A percentile compares a stretch with the other conserved stretches of the same genome.
phyloP scores from a whole-genome alignment of 1,140 invertebrate genomes.

The Drosophila sturtevanti region DNA sequence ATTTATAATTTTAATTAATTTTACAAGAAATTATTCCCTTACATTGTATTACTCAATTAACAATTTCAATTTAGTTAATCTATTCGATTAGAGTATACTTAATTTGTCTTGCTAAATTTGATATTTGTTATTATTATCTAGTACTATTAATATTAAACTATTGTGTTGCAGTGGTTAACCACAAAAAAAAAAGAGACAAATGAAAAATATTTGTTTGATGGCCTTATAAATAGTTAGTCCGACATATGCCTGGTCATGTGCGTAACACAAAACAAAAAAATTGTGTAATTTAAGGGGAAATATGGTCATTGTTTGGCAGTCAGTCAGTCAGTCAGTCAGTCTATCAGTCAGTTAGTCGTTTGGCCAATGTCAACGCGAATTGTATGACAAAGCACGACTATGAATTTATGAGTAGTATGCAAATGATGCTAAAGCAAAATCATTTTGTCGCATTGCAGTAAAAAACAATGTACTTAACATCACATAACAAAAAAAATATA shows the following conservation, averaged over 20 bases:
- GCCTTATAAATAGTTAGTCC: constrained; percentile 1
- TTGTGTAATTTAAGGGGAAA: background rate
- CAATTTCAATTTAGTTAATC: too few relatives aligned
- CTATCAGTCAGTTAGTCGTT: background rate
- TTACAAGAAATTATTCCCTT: too few relatives aligned
- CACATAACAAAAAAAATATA: too few relatives aligned
- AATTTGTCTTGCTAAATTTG: background rate
- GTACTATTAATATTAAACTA: constrained; percentile 9
- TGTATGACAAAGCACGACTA: constrained; percentile 2
- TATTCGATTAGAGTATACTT: background rate
- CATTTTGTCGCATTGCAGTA: constrained; percentile 3
- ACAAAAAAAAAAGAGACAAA: constrained; percentile 30
- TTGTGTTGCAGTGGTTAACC: constrained; percentile 36
- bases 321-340: background rate
- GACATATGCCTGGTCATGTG: constrained; percentile 21
- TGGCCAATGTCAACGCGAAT: background rate
- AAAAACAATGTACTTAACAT: background rate
- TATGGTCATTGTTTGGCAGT: background rate
- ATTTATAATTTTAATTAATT: too few relatives aligned
- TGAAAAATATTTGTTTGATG: background rate
- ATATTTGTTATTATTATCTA: background rate
- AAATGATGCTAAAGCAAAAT: background rate
- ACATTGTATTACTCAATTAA: too few relatives aligned
- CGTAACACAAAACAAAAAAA: background rate
- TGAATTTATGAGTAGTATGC: constrained; percentile 14